Evolutionary conservation across 2,113 vertebrate genomes (phyloP).

Genomic region (Seriola dumerili): DNA sequence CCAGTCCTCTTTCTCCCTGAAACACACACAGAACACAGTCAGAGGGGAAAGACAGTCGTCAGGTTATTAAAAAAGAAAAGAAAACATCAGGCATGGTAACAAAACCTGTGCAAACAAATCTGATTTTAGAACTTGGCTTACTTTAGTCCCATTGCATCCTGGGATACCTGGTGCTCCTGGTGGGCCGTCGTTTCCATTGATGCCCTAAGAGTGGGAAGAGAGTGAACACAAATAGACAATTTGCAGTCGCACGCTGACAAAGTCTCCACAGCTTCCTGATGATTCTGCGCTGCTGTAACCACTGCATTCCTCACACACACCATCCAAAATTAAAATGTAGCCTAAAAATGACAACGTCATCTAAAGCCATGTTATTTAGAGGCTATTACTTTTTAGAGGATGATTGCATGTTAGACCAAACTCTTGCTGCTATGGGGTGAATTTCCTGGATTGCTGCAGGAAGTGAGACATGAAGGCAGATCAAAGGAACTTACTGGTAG

Average conservation of each 20-base stretch:
- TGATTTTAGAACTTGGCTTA: constrained; percentile 58
- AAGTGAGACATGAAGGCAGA: constrained; percentile 1
- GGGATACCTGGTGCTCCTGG: constrained; percentile 93
- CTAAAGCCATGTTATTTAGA: not conserved
- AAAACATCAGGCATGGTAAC: not conserved
- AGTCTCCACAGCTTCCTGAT: not conserved
- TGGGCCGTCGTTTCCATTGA: constrained; percentile 96
- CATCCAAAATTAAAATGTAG: not conserved
- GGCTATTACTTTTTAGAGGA: not conserved
- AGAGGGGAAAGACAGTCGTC: not conserved
- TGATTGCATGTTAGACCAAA: not conserved
- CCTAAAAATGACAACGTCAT: not conserved
- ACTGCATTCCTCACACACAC: not conserved
- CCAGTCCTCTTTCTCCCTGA: constrained; percentile 92
- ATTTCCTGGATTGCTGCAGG: constrained; percentile 12
- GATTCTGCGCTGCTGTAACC: not conserved
- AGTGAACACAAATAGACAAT: constrained; percentile 21
- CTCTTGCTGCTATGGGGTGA: not conserved
- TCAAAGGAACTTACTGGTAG: constrained; percentile 89
- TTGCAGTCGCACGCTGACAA: not conserved
- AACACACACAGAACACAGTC: constrained; percentile 48
- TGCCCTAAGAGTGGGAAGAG: constrained; percentile 83
- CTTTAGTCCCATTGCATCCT: constrained; percentile 99
- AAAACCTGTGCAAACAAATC: not conserved
- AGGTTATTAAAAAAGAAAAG: not conserved